Evolutionary conservation across 2,888 invertebrate genomes (phyloP).

Genomic region (Lucinisca nassula): DNA sequence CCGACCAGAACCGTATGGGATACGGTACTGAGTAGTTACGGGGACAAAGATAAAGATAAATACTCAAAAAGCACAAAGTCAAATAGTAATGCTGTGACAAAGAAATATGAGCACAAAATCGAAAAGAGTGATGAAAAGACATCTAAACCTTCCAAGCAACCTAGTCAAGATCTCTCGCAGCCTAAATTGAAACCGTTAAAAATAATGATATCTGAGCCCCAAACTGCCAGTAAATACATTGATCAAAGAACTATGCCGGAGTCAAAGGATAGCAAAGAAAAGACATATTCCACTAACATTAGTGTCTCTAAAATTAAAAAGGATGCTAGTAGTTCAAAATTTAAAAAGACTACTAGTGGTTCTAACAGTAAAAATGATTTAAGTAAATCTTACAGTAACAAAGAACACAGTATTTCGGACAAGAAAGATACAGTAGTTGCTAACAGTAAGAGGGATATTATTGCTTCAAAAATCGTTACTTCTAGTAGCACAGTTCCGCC

Average conservation of each 20-base stretch:
- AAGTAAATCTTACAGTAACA: background rate
- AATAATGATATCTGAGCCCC: background rate
- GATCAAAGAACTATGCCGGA: background rate
- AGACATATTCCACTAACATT: background rate
- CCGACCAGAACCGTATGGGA: constrained; percentile 65
- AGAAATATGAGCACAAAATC: background rate
- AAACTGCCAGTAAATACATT: background rate
- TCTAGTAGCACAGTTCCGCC: background rate
- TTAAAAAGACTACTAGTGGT: background rate
- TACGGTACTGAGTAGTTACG: constrained; percentile 26
- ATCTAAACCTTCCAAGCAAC: background rate
- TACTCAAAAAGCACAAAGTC: constrained; percentile 1
- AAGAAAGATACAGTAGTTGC: background rate
- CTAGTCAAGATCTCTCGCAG: background rate
- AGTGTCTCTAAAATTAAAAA: too few species aligned
- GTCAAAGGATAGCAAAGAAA: background rate
- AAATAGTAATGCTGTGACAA: background rate
- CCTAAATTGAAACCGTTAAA: background rate
- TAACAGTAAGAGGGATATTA: background rate
- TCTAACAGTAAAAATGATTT: background rate
- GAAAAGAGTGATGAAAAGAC: background rate
- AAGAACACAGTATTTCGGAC: background rate
- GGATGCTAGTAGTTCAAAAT: too few species aligned
- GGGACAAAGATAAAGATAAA: constrained; percentile 29
- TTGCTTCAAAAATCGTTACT: too few species aligned